phyloP scores from a whole-genome alignment of 2,113 vertebrate species.

The Ellobius talpinus region DNA sequence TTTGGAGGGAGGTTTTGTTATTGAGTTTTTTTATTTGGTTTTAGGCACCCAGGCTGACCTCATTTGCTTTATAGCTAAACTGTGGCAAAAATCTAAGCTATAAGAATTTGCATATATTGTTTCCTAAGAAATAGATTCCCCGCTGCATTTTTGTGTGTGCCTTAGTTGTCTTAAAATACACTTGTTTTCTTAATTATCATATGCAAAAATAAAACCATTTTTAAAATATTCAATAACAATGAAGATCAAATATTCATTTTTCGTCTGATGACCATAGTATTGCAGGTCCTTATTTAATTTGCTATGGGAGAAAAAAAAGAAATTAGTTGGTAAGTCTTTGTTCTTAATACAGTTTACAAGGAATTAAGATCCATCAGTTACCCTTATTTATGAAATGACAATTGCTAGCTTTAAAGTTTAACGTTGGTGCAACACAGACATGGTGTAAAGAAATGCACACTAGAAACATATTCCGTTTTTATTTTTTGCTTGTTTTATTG shows the following conservation, averaged over 20 bases:
- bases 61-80: background rate
- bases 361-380: background rate
- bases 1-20: background rate
- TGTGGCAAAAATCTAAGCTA: background rate
- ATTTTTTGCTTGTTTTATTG: background rate
- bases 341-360: slow-evolving; percentile 4
- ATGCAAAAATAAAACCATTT: slow-evolving; percentile 39
- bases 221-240: background rate
- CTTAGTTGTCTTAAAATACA: background rate
- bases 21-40: background rate
- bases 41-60: background rate
- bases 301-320: slow-evolving; percentile 26
- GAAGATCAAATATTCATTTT: slow-evolving; percentile 41
- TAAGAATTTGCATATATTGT: background rate
- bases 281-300: slow-evolving; percentile 78
- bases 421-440: background rate
- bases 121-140: background rate
- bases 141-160: background rate
- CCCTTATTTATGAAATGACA: background rate
- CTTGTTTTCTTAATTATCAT: slow-evolving; percentile 26
- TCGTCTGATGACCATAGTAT: background rate
- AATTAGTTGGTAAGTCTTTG: background rate
- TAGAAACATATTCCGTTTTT: background rate
- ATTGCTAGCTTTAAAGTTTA: background rate
- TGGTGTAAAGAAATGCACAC: background rate